These are phyloP conservation scores for Empidonax traillii DNA, from an alignment of 2,113 vertebrate species.

Conservation along the genomic window DNA sequence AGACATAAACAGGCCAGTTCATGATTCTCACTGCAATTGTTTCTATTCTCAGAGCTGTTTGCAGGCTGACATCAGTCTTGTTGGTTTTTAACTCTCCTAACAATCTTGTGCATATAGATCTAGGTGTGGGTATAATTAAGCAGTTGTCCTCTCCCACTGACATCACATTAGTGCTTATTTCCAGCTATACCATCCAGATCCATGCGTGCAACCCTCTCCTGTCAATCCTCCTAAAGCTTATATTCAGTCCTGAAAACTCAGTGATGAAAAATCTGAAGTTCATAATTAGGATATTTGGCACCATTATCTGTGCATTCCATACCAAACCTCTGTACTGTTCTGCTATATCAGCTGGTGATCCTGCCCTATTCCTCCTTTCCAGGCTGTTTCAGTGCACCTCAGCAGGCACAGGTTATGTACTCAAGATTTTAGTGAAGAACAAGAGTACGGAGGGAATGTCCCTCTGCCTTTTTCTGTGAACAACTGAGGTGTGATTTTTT, in stretches of 20 bases:
- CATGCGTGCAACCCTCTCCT: neutral
- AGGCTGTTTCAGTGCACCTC: neutral
- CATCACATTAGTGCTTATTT: neutral
- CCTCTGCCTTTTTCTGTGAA: neutral
- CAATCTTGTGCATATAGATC: neutral
- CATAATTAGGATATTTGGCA: neutral
- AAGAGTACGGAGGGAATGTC: neutral
- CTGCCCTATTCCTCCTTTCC: neutral
- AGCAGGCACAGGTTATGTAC: neutral
- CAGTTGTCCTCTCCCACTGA: neutral
- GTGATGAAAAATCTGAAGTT: neutral
- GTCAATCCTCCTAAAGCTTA: neutral
- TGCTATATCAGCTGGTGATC: neutral
- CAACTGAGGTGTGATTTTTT: neutral
- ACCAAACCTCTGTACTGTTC: neutral
- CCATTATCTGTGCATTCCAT: neutral
- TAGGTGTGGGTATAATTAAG: neutral
- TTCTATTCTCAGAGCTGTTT: neutral
- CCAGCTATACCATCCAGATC: neutral
- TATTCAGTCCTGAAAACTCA: neutral
- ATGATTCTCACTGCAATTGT: neutral
- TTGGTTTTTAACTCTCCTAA: neutral
- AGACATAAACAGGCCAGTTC: neutral
- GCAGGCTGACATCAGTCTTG: neutral
- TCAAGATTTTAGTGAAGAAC: neutral